Evolutionary conservation across 2,797 vertebrate genomes (phyloP), one percentile per base, ranked within the genome.

Genomic region (Chelon labrosus): DNA sequence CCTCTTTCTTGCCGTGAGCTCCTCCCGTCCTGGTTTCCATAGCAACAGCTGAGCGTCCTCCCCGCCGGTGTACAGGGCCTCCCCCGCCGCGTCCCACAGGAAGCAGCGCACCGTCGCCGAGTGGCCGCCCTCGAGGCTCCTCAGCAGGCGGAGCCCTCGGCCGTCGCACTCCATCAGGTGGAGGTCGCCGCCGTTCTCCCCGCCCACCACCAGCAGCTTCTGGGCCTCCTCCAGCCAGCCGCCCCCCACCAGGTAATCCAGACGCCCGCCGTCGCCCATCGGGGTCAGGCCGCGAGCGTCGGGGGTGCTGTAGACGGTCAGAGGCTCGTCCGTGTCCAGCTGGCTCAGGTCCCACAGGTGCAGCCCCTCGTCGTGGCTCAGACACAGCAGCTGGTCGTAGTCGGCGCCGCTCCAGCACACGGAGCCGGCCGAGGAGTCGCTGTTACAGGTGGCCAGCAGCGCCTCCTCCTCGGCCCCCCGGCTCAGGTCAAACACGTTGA

Each of bases 31-130:
- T 0, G 94, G 91, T 93, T 94, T 96, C 98, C 98, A 99, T 50
- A 97, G 94, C 86, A 99, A 86, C 86, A 99, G 89, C 87, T 96
- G 96, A 19, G 94, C 96, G 38, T 99, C 98, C 89, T 99, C 98
- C 10, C 97, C 98, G 0, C 96, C 97, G 0, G 96, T 99, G 84
- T 98, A 63, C 79, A 99, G 85, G 50, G 93, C 91, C 54, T 90
- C 92, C n/a, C 82, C 90, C 0, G 51, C 67, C 0, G 49, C n/a
- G 66, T 95, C 93, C 97, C 97, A 99, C 84, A 77, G 91, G 87
- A 97, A 98, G 67, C 96, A 97, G 70, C 97, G 96, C n/a, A 98
- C 94, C 0, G 87, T 94, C 41, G 96, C 86, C 0, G 92, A 64
- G 78, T 99, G 98, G 0, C 97, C 97, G 0, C 91, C 93, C 0